These are phyloP conservation scores for Amiota minor DNA, from an alignment of 2,888 invertebrate species.

Conservation along the genomic window DNA sequence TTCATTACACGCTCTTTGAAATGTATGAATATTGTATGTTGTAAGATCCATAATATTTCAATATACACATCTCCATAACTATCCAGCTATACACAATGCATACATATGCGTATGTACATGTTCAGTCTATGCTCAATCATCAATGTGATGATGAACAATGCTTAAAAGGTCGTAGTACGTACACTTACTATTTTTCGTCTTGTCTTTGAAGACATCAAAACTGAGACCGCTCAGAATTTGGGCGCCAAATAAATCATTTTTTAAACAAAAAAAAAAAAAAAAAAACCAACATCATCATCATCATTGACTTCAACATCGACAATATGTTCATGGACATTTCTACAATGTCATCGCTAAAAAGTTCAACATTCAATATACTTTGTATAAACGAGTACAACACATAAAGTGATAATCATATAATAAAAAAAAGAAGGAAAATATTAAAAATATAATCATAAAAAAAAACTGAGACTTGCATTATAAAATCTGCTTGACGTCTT, in stretches of 20 bases:
- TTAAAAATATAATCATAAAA: no score
- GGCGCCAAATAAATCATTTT: conserved; percentile 10
- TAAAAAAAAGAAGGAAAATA: no score
- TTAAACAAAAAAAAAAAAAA: background rate
- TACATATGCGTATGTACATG: background rate
- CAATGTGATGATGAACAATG: no score
- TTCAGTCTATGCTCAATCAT: background rate
- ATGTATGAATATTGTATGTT: no score
- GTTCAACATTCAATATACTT: background rate
- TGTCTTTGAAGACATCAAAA: background rate
- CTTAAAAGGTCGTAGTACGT: no score
- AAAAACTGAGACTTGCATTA: no score
- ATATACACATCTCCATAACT: background rate
- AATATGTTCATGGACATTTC: conserved; percentile 10
- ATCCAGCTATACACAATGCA: background rate
- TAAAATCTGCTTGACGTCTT: no score
- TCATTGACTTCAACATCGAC: background rate
- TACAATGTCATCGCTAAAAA: conserved; percentile 10
- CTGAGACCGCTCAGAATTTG: background rate
- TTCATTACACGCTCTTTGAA: background rate
- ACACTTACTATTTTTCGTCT: no score
- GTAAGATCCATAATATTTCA: background rate
- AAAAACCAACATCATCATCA: background rate
- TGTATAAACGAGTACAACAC: no score
- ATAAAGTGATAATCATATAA: no score